Base-by-base conservation (phyloP, 2,888 invertebrate genomes). In the Yponomeuta malinellus region DNA sequence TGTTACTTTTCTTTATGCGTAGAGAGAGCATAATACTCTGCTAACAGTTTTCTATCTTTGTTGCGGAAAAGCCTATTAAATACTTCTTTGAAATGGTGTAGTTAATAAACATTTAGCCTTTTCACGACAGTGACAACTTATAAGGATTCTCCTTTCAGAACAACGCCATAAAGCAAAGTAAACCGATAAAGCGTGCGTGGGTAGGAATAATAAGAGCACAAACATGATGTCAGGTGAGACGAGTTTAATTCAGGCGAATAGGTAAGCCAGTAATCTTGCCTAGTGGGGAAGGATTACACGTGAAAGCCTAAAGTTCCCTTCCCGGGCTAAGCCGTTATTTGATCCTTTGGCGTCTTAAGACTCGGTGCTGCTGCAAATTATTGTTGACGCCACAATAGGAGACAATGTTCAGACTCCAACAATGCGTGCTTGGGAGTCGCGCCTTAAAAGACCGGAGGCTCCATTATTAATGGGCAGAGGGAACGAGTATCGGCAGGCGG, bases 251-350 rank as follows among this genome's bases (percentile, higher is more conserved):
- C 80, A 77, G 80, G 78, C 79, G 82, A 82, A 83, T 83, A 84
- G 84, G 84, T 81, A 83, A 81, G 84, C 85, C 84, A 81, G 84
- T 89, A 89, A 90, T 88, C 88, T 88, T 81, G 87, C 87, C 88
- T 87, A 85, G 82, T 79, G 81, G 81, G 79, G 77, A 81, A 79
- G 87, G 89, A 88, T 89, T 89, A 89, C 83, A 80, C 76, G 79
- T 82, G 83, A 83, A 86, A 83, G 85, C 86, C 82, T 88, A 85
- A 88, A 84, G 84, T 83, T 78, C 78, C 81, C 79, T 78, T 78
- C 77, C 78, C 37, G 43, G 15, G 77, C 78, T 77, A 78, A 82
- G 76, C 80, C 83, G 85, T 84, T 84, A 85, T 82, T 83, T 86
- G 84, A 88, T 87, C 84, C 84, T 77, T 80, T 76, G 77, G 78